phyloP scores from a whole-genome alignment of 2,888 invertebrate genomes.

The Eupeodes latifasciatus region DNA sequence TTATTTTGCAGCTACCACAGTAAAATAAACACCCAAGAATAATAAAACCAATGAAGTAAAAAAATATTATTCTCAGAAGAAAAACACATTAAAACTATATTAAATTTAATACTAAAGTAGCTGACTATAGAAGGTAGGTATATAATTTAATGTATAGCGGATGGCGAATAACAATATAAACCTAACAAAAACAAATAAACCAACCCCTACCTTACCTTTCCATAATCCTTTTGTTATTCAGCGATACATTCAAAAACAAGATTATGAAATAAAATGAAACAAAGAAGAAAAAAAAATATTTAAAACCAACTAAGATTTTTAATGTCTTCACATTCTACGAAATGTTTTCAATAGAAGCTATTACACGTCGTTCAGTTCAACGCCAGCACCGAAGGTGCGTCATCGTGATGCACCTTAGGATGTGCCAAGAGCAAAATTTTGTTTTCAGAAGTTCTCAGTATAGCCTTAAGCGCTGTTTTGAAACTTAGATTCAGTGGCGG shows the following conservation, averaged over 20 bases:
- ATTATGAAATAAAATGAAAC: constrained; percentile 26
- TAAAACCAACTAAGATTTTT: constrained; percentile 64
- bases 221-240: constrained; percentile 51
- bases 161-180: constrained; percentile 37
- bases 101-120: neutral
- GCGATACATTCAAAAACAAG: constrained; percentile 5
- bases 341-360: constrained; percentile 70
- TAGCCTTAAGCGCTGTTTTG: neutral
- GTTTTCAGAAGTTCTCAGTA: constrained; percentile 1
- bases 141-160: neutral
- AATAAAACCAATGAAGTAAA: neutral
- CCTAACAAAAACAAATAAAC: constrained; percentile 33
- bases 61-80: neutral
- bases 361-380: neutral
- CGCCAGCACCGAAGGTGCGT: too few relatives aligned
- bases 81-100: neutral
- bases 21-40: constrained; percentile 5
- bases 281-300: neutral
- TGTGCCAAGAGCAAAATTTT: constrained; percentile 48
- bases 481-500: neutral
- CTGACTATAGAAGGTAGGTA: too few relatives aligned
- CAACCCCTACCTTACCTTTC: neutral
- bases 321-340: constrained; percentile 73
- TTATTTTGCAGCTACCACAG: neutral
- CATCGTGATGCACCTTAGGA: constrained; percentile 48